Evolutionary conservation across 2,113 vertebrate species (phyloP), one percentile per base, ranked within the genome.

Genomic region (Nothocercus julius): DNA sequence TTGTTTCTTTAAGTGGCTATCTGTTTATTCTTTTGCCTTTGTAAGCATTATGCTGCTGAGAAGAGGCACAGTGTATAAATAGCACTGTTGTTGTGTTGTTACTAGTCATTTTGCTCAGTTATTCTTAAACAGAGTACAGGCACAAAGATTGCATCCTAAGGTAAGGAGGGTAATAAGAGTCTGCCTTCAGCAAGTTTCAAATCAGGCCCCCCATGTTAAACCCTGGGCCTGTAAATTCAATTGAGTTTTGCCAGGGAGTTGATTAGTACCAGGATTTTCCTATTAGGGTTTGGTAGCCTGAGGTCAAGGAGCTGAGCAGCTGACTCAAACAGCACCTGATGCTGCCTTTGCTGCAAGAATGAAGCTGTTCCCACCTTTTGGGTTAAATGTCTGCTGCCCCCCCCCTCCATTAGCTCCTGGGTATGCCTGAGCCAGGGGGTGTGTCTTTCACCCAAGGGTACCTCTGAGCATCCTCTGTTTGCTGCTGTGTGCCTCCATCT

Each of bases 261-360:
- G 9, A 17, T 94, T 62, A 87, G 63, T 63, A 58, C 11, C 53
- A 80, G 53, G 28, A 30, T 73, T 92, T 76, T 59, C 72, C 32
- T 75, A 11, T 79, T 87, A 61, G 34, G 28, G 4, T 16, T 68
- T 34, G 34, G 34, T 6, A 18, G 20, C 44, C 1, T 68, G 38
- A 85, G 44, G 25, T 42, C 89, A 76, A 66, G 66, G 27, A 27
- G 1, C 19, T 66, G 4, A 7, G 59, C 59, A 91, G 79, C 70
- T 93, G 70, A n/a, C 1, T 4, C 38, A 73, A 82, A 24, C 22
- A 79, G 22, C 19, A 5, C 32, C 10, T 85, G 47, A 56, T 76
- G n/a, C 19, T 44, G 17, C 19, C 8, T 72, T 61, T 79, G 18
- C 3, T 81, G 7, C 1, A 53, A 9, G 2, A 36, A 13, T 0